A percentile compares a stretch with the other conserved stretches of the same genome.
Conservation (phyloP, 2,113 vertebrate species). For the Pyxicephalus adspersus region DNA sequence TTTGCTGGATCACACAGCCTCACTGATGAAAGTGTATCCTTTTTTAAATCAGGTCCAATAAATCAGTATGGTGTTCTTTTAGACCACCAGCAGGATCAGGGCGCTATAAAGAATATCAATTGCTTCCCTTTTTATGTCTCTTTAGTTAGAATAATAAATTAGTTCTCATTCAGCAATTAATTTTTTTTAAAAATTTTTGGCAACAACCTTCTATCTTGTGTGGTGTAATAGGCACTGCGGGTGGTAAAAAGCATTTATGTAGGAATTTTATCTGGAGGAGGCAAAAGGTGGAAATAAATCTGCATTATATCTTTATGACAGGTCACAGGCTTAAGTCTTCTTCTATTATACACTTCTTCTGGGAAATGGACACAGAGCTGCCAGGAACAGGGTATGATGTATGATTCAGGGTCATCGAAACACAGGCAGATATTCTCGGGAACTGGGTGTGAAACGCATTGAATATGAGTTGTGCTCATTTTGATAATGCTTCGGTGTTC, state of each 20-base stretch:
- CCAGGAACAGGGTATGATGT: conserved; percentile 22
- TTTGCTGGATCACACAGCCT: too few relatives aligned
- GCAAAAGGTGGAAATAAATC: conserved; percentile 2
- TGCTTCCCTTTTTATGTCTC: background rate
- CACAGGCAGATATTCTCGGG: conserved; percentile 2
- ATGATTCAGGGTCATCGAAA: conserved; percentile 1
- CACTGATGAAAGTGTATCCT: too few relatives aligned
- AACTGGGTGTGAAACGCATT: background rate
- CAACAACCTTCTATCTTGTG: background rate
- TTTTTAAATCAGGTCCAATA: too few relatives aligned
- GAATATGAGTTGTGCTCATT: too few relatives aligned
- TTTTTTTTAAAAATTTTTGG: background rate
- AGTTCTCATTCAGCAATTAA: background rate
- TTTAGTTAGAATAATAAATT: background rate
- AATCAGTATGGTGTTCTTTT: background rate
- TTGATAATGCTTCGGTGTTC: too few relatives aligned
- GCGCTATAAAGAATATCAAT: background rate
- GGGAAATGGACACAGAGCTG: conserved; percentile 16
- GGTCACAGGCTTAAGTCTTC: background rate
- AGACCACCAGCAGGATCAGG: background rate
- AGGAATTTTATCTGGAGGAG: conserved; percentile 20
- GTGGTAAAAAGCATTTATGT: background rate
- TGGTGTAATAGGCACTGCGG: background rate
- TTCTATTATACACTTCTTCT: conserved; percentile 22
- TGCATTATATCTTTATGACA: conserved; percentile 16